These are phyloP conservation scores for Ichneumoninae sp. DNA, from an alignment of 2,888 invertebrate genomes.

Conservation along the genomic window DNA sequence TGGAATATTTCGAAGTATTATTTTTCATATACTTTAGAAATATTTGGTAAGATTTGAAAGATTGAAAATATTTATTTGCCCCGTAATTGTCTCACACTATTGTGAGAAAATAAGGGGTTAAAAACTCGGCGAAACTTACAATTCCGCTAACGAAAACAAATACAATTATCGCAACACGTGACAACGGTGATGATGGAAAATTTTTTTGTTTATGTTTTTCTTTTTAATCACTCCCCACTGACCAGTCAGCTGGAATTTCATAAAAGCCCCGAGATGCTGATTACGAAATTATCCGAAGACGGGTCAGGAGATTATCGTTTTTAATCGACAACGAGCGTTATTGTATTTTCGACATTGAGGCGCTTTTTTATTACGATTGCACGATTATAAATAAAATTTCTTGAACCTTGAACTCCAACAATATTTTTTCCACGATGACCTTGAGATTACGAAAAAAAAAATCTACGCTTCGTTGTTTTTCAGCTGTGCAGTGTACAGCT, in stretches of 20 bases:
- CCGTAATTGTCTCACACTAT: not conserved
- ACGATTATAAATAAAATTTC: not conserved
- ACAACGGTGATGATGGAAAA: not conserved
- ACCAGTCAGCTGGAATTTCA: conserved; percentile 12
- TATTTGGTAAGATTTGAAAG: no score
- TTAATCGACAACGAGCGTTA: not conserved
- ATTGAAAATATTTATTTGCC: no score
- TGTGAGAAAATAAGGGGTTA: not conserved
- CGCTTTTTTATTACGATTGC: not conserved
- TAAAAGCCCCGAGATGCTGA: conserved; percentile 1
- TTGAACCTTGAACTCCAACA: not conserved
- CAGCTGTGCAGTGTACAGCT: not conserved
- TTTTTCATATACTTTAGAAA: no score
- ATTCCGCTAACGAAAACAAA: not conserved
- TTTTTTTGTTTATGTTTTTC: not conserved
- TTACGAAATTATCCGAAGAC: conserved; percentile 39
- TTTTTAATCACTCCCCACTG: conserved; percentile 17
- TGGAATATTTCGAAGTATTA: no score
- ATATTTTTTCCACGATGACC: not conserved
- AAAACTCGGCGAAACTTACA: not conserved
- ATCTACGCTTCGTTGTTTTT: not conserved
- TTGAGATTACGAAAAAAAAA: not conserved
- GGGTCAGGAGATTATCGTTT: conserved; percentile 66
- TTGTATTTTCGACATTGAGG: not conserved
- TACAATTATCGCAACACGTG: not conserved